Evolutionary conservation across 23 tunicate species (phyloP), one percentile per base, ranked within the genome.

Genomic region (Halocynthia roretzi): DNA sequence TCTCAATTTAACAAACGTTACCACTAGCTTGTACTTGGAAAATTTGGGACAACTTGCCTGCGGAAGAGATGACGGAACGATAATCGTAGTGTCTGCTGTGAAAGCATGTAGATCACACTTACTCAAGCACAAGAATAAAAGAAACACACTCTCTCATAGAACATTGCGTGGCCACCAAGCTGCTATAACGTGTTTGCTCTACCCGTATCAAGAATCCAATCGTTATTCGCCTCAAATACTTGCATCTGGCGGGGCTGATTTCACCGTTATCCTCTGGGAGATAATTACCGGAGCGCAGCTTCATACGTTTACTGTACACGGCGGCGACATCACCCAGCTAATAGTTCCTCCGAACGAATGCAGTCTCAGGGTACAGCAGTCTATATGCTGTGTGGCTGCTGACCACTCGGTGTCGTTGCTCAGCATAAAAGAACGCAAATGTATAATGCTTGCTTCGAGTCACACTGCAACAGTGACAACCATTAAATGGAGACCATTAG

Each of bases 61-160:
- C 71, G 98, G 98, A 50, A 79, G 94, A 19, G 93, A 87, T 70
- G 86, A 93, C 63, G 98, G 98, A n/a, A 75, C 81, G 9, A 87
- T 93, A 61, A 76, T 87, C 51, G 75, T 93, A 49, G 89, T 81
- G 19, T 86, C 98, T 56, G 98, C 98, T 11, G 89, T 86, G 6
- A 88, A 86, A 83, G 73, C 92, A 10, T 93, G 94, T 22, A 80
- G 76, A 57, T 44, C 85, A 8, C 88, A 87, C 51, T 50, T 93
- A 53, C 62, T 80, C 8, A 52, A 50, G n/a, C 17, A 18, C n/a
- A 8, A 53, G 17, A 82, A 53, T 8, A 78, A 84, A 75, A 78
- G 62, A 53, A 53, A 64, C 48, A 65, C 63, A 73, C 87, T 73
- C 7, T 87, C 95, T 7, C 88, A 92, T 53, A 82, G 76, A 78